phyloP scores from a whole-genome alignment of 2,797 vertebrate genomes.

The Acipenser ruthenus region DNA sequence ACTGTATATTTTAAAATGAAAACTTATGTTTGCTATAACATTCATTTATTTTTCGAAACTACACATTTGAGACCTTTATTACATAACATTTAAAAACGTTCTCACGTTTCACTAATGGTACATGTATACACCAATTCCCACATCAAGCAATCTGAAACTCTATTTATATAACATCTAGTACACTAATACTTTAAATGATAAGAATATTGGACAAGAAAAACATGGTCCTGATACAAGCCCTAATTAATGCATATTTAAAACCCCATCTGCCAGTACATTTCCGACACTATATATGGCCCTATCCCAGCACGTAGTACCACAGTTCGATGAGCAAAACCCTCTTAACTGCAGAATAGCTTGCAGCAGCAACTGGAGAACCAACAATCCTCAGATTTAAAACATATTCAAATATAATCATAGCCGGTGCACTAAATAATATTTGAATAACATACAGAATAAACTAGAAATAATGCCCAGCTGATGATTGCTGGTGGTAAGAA shows the following conservation, averaged over 20 bases:
- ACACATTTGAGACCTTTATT: too few relatives aligned
- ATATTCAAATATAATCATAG: too few relatives aligned
- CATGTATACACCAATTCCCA: too few relatives aligned
- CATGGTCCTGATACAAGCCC: conserved; percentile 3
- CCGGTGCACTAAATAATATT: background rate
- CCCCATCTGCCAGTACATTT: conserved; percentile 4
- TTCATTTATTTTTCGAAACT: too few relatives aligned
- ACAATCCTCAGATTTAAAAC: too few relatives aligned
- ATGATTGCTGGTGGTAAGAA: background rate
- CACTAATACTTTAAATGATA: conserved; percentile 6
- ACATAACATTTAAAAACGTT: too few relatives aligned
- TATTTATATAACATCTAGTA: too few relatives aligned
- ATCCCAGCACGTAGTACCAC: background rate
- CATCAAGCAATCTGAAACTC: too few relatives aligned
- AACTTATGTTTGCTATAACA: too few relatives aligned
- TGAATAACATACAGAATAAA: background rate
- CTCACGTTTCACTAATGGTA: too few relatives aligned
- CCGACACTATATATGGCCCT: background rate
- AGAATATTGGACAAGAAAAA: conserved; percentile 1
- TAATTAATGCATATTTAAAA: background rate
- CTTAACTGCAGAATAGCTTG: background rate
- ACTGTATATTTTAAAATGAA: too few relatives aligned
- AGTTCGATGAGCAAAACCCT: background rate
- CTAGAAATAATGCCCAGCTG: background rate
- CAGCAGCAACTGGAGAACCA: background rate